Base-by-base conservation (phyloP, 2,113 vertebrate genomes). In the Nibea albiflora region DNA sequence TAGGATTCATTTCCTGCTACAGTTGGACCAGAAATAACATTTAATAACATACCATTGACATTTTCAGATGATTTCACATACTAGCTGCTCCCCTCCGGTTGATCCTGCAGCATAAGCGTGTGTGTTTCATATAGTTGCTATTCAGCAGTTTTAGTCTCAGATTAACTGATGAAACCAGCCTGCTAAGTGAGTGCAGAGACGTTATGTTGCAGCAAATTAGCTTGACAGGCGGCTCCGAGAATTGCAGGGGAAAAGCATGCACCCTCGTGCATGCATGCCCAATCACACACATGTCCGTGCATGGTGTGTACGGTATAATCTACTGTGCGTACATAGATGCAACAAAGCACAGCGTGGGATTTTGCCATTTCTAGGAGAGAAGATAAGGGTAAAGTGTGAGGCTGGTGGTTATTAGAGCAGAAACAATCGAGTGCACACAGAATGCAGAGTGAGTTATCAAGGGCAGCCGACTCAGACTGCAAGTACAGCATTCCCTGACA, bases 321-420 rank as follows among this genome's bases (percentile, higher is more conserved):
- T 17, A 54, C 24, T 0, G 3, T 31, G 26, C 26, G 46, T 19
- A 57, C 2, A 12, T 2, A 24, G 5, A 63, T 58, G 46, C 54
- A 63, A 15, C 20, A 22, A 65, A 20, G 20, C 26, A 44, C 28
- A 64, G 20, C 24, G 5, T 22, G 1, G 49, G 12, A 58, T 63
- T 81, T 26, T 44, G 19, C 5, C 24, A 22, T 44, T 69, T 78
- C 76, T 61, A 62, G 42, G 12, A 61, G 42, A 64, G 52, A 35
- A 16, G 49, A 52, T 26, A 74, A 39, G 26, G 47, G 22, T 62
- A 78, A 26, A 69, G 72, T 73, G 71, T 22, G 84, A 85, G 65
- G 79, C 73, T n/a, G 56, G 80, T 88, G 89, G 76, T 94, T 94
- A 94, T 94, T 94, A 91, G 92, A 94, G 93, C 94, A 89, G 92